Evolutionary conservation across 1,140 invertebrate genomes (phyloP), one percentile per base, ranked within the genome.

Genomic region (Pararge aegeria): DNA sequence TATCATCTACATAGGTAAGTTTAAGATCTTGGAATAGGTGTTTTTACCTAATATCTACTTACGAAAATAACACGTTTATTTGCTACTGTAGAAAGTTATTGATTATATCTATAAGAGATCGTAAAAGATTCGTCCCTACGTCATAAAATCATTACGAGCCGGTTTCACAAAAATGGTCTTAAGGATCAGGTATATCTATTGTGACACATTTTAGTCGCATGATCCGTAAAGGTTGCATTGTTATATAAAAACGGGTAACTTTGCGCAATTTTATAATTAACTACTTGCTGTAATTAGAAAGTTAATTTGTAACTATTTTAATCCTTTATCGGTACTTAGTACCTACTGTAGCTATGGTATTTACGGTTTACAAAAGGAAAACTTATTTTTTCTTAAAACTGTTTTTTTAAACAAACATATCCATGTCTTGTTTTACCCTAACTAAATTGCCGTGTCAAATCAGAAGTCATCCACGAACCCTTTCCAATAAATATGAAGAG

Each of bases 171-270:
- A 74, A 77, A 59, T 78, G 64, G 61, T 51, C 73, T 68, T 80
- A 80, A 78, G 63, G 58, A 42, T 49, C 66, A 68, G 63, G 67
- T 64, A 62, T 66, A 71, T n/a, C n/a, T n/a, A n/a, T 76, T 72
- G 67, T 53, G 61, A 68, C 57, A 59, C n/a, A 71, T 44, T 51
- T 73, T 82, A 81, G 83, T 85, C 73, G 73, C 81, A 78, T 82
- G 75, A 70, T 75, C 57, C 70, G n/a, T 73, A 63, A 63, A 55
- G 67, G 57, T 62, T 77, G 76, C 77, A 86, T 81, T 83, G 81
- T 89, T 89, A 87, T 86, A 89, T 66, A 70, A 65, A 46, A 67
- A 85, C 83, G 82, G 83, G 82, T 85, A 83, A 83, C 82, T 74
- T 83, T 85, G 84, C 73, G 76, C 76, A 61, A 7, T 24, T 4